Base-by-base conservation (phyloP, 2,888 invertebrate species). In the Pseudoips prasinana region DNA sequence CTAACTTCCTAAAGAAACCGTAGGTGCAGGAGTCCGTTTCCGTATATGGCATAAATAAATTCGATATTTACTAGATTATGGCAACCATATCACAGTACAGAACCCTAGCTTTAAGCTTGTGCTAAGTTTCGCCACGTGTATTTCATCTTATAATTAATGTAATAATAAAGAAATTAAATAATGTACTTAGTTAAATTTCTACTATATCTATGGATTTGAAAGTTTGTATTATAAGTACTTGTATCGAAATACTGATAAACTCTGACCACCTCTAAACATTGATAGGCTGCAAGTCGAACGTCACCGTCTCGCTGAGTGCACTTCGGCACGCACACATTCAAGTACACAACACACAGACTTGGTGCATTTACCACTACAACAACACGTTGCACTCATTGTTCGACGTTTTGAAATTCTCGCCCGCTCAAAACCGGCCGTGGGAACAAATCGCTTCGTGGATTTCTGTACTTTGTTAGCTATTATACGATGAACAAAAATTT, bases 321-420 rank as follows among this genome's bases (percentile, higher is more conserved):
- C 46, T 45, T 50, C 46, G 39, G 41, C 47, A 52, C 58, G 38
- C 61, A 64, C 64, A 63, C 59, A 55, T 30, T 27, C 42, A 45
- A 34, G 33, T 28, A 43, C 46, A 56, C 58, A 62, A 55, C 51
- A 59, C 46, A 52, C 46, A 41, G 57, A 53, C 47, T 62, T 49
- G 37, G 20, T 49, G 52, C 46, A 55, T 61, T 69, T 66, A 71
- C 57, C 41, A 58, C 58, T 40, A 51, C 54, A 44, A 38, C 24
- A 41, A 60, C 64, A 61, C 53, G 59, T 54, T 73, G 73, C 76
- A 76, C 69, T 81, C 78, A 84, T 83, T 83, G 83, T 82, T 78
- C 73, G 70, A 69, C 73, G 73, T 76, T 77, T 81, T 76, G 73
- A 81, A 81, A 77, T 82, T 77, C 76, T 76, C 72, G 70, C 64